Evolutionary conservation across 2,797 vertebrate species (phyloP).

Genomic region (Macropus fuliginosus): DNA sequence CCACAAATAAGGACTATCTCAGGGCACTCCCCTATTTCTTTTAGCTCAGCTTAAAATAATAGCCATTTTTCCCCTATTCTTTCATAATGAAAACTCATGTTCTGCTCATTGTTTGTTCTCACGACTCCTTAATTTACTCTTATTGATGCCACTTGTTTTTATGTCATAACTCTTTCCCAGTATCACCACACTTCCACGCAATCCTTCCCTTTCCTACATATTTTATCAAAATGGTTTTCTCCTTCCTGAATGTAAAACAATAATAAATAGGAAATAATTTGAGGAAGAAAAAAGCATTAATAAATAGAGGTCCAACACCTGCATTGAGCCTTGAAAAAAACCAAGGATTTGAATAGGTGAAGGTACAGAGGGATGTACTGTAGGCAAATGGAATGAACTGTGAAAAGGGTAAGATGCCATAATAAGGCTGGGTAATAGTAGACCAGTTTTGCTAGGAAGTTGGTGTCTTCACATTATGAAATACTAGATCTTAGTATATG

Average conservation of each 20-base stretch:
- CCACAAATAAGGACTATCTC: not conserved
- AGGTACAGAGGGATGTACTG: not conserved
- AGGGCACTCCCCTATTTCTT: not conserved
- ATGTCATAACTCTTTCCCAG: not conserved
- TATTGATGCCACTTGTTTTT: not conserved
- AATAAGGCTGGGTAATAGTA: not conserved
- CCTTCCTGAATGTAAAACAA: not conserved
- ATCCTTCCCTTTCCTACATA: not conserved
- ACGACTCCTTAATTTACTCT: not conserved
- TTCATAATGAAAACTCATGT: not conserved
- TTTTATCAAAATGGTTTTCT: not conserved
- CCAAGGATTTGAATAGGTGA: not conserved
- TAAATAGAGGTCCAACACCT: not conserved
- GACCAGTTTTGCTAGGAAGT: not conserved
- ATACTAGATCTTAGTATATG: conserved; percentile 16
- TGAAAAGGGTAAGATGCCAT: not conserved
- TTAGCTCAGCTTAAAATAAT: not conserved
- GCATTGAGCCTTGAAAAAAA: not conserved
- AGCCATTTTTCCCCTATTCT: not conserved
- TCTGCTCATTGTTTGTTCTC: not conserved
- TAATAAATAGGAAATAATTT: not conserved
- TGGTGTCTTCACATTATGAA: not conserved
- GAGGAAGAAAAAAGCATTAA: not conserved
- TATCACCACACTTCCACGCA: not conserved
- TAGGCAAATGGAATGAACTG: not conserved